Percentiles rank a stretch among this genome's conserved stretches.
Conservation (phyloP, 2,888 invertebrate species). For the Nezara viridula region DNA sequence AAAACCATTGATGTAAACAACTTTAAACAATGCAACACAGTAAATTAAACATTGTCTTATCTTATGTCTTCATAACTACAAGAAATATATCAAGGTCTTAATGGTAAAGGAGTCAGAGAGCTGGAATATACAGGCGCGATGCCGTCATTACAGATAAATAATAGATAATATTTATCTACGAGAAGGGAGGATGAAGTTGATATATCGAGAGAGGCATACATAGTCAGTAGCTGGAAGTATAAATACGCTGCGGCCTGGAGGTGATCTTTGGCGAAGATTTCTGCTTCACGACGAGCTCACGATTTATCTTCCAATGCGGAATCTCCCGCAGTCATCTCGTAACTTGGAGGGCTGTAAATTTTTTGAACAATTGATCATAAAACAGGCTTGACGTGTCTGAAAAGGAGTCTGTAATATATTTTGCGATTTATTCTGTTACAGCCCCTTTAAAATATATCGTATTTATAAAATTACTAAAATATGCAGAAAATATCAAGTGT, state of each 20-base stretch:
- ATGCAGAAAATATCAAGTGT: too few species aligned
- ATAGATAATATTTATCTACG: slow-evolving; percentile 35
- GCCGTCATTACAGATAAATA: slow-evolving; percentile 8
- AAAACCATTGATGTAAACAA: too few species aligned
- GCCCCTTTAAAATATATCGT: too few species aligned
- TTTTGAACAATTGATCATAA: slow-evolving; percentile 36
- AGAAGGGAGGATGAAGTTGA: background rate
- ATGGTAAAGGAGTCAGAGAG: background rate
- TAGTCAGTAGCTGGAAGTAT: slow-evolving; percentile 5
- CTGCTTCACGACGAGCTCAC: background rate
- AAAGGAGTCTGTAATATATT: background rate
- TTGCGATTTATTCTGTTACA: background rate
- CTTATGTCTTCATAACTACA: background rate
- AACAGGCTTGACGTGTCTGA: background rate
- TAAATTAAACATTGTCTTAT: background rate
- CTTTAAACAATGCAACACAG: too few species aligned
- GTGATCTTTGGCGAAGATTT: background rate
- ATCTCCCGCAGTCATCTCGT: slow-evolving; percentile 1
- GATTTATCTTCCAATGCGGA: slow-evolving; percentile 1
- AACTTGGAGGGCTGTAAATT: slow-evolving; percentile 8
- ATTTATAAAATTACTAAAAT: too few species aligned
- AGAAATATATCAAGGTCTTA: background rate
- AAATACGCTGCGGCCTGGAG: background rate
- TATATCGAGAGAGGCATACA: slow-evolving; percentile 26
- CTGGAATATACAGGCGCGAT: background rate